Evolutionary conservation across 2,797 vertebrate species (phyloP).

Genomic region (Epinephelus coioides): DNA sequence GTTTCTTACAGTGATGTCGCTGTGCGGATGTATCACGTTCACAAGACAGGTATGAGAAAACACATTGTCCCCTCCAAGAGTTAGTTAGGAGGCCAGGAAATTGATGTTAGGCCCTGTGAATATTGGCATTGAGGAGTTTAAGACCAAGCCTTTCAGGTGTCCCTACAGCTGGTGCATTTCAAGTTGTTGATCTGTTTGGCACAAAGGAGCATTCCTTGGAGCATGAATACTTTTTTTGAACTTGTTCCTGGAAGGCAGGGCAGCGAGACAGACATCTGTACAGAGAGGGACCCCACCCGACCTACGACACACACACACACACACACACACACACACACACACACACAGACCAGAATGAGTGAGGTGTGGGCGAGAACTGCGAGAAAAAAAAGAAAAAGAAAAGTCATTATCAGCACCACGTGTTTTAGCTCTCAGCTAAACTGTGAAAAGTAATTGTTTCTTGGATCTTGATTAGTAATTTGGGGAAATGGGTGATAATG

Average conservation of each 20-base stretch:
- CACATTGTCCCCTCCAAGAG: conserved; percentile 42
- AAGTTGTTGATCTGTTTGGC: conserved; percentile 57
- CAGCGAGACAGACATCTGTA: conserved; percentile 54
- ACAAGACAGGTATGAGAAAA: conserved; percentile 63
- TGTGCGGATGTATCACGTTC: conserved; percentile 48
- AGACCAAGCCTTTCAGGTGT: conserved; percentile 56
- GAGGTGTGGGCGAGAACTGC: conserved; percentile 51
- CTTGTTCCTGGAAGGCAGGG: conserved; percentile 53
- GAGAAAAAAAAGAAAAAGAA: conserved; percentile 45
- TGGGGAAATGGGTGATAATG: conserved; percentile 79
- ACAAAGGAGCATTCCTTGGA: conserved; percentile 48
- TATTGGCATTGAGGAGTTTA: conserved; percentile 58
- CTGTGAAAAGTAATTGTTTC: conserved; percentile 77
- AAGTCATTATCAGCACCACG: conserved; percentile 47
- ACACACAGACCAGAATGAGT: conserved; percentile 26
- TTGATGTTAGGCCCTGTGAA: conserved; percentile 56
- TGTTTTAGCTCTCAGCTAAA: conserved; percentile 65
- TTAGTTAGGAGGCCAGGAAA: conserved; percentile 54
- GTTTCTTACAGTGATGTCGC: conserved; percentile 70
- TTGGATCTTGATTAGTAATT: conserved; percentile 82
- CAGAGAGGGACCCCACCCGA: conserved; percentile 45
- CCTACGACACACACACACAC: conserved; percentile 23
- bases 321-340: conserved; percentile 29
- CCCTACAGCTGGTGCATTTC: conserved; percentile 44
- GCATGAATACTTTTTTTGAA: conserved; percentile 67